Conservation (phyloP, 2,888 invertebrate genomes). For the Coelinius sp. region DNA sequence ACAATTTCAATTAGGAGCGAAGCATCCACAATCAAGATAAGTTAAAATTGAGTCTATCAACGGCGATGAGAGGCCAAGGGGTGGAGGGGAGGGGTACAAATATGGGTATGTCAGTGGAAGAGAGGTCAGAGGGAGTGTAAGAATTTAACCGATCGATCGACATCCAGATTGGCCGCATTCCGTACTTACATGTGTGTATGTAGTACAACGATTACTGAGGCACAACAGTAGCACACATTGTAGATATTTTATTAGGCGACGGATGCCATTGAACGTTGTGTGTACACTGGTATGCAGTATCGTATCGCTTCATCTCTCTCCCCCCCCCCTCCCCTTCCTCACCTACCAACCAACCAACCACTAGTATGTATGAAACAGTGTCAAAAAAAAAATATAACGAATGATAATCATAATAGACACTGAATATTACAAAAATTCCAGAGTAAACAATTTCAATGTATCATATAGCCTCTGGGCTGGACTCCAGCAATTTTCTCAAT, state of each 20-base stretch:
- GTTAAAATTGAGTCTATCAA: conserved; percentile 16
- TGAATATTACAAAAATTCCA: conserved; percentile 16
- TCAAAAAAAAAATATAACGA: background rate
- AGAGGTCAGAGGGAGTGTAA: conserved; percentile 1
- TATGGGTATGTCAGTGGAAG: conserved; percentile 28
- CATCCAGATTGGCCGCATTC: conserved; percentile 40
- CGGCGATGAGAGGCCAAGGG: background rate
- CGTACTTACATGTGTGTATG: conserved; percentile 35
- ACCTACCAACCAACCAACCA: too few relatives aligned
- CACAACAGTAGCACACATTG: conserved; percentile 23
- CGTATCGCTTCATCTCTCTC: background rate
- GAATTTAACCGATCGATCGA: conserved; percentile 34
- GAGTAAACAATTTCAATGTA: conserved; percentile 18
- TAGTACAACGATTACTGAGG: conserved; percentile 34
- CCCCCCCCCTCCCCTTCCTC: background rate
- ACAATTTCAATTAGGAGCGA: conserved; percentile 26
- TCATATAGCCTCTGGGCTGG: background rate
- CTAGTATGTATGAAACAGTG: background rate
- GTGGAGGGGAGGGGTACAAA: background rate
- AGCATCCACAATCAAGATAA: conserved; percentile 12
- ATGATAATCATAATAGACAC: background rate
- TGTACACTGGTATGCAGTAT: conserved; percentile 22
- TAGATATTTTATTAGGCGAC: conserved; percentile 19
- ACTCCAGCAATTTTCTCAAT: background rate
- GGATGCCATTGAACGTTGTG: conserved; percentile 19